Evolutionary conservation across 1,140 invertebrate species (phyloP), one percentile per base, ranked within the genome.

Genomic region (Hyphantria cunea): DNA sequence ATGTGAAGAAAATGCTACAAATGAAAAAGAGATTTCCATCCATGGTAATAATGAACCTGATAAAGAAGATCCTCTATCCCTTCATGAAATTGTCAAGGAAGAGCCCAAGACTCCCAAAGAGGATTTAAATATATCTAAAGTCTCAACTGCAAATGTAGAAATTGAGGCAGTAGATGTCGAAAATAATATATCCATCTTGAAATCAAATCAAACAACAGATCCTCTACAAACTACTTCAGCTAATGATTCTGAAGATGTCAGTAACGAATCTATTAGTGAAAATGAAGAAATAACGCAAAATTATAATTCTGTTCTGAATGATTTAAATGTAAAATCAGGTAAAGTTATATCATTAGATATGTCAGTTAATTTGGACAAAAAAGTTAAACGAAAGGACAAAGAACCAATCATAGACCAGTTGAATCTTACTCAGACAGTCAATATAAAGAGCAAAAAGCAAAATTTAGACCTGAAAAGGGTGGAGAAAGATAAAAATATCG

Each of bases 11-110:
- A 82, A 58, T 72, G 33, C 12, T 34, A 58, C 53, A 34, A 76
- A 79, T 60, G 85, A 90, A 77, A 72, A 75, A 52, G 86, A 89
- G 80, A 86, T 87, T 6, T 79, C 72, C 41, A 62, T 79, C 47
- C 33, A n/a, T 59, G 72, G 79, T 54, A 61, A 80, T 54, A 76
- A 41, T 13, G n/a, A 49, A 15, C 48, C 68, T 49, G 63, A 55
- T 11, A 64, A 74, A 60, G 50, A 41, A 39, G 80, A 88, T 67
- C 84, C 84, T 41, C 55, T 88, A 13, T 61, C 48, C 44, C 41
- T 65, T 15, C 31, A 67, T 31, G 13, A 50, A 25, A 5, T 15
- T 31, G 60, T 85, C 14, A 87, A 87, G 77, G 39, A 66, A 61
- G 80, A 89, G 66, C 73, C 72, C 50, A 78, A 84, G 56, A 83